Percentiles rank a stretch among this genome's conserved stretches.
These are phyloP conservation scores for Heliconius erato DNA, from an alignment of 2,888 invertebrate species.

Conservation along the genomic window DNA sequence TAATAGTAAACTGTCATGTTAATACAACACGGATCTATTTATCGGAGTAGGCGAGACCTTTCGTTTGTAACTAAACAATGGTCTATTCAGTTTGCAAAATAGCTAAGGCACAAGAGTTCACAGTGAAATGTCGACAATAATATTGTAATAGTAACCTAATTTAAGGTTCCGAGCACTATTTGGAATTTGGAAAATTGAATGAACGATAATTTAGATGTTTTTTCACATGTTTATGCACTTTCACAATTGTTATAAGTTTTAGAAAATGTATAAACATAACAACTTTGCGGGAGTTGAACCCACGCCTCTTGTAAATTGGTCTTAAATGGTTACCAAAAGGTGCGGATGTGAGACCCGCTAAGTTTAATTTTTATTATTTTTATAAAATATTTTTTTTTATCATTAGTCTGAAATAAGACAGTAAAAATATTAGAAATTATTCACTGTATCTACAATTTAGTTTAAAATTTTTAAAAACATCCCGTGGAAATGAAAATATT, in stretches of 20 bases:
- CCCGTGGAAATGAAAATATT: too few species aligned
- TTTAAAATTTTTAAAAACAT: too few species aligned
- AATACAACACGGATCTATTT: constrained; percentile 66
- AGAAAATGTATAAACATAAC: neutral
- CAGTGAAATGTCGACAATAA: constrained; percentile 63
- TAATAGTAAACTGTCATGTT: constrained; percentile 69
- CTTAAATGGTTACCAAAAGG: neutral
- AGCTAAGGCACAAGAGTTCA: constrained; percentile 60
- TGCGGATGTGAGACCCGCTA: too few species aligned
- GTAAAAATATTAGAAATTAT: neutral
- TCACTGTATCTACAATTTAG: too few species aligned
- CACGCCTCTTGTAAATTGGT: neutral
- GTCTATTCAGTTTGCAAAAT: constrained; percentile 76
- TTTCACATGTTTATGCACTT: neutral
- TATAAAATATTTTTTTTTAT: neutral
- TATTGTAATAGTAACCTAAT: constrained; percentile 52
- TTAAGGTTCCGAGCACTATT: constrained; percentile 12
- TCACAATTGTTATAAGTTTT: neutral
- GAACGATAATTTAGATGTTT: neutral
- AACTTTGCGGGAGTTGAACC: neutral
- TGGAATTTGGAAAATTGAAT: neutral
- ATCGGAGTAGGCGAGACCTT: constrained; percentile 73
- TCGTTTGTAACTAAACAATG: constrained; percentile 77
- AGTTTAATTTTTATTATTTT: too few species aligned
- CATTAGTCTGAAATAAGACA: neutral